A percentile compares a stretch with the other conserved stretches of the same genome.
Evolutionary conservation across 2,797 vertebrate species (phyloP).

Genomic region (Synaphobranchus kaupii): DNA sequence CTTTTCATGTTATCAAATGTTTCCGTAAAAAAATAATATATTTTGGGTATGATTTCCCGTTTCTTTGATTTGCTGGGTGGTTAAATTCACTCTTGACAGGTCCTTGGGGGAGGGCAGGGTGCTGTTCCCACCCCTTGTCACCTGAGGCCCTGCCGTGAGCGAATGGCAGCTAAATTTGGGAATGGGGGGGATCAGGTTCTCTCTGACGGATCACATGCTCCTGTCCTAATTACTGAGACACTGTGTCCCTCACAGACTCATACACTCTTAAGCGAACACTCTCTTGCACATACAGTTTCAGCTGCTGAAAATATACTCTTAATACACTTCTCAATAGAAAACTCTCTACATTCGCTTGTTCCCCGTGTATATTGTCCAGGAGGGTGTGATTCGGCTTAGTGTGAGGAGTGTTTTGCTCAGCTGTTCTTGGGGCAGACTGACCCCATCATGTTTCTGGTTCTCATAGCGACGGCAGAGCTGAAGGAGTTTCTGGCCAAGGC

Average conservation of each 20-base stretch:
- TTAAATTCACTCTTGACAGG: neutral
- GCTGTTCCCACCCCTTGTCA: constrained; percentile 32
- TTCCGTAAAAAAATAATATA: neutral
- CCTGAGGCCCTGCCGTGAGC: constrained; percentile 54
- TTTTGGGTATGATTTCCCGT: neutral
- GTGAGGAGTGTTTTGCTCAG: neutral
- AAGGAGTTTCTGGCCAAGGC: constrained; percentile 93
- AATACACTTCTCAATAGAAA: neutral
- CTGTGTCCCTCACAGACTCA: constrained; percentile 1
- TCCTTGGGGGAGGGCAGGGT: neutral
- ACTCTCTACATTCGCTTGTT: neutral
- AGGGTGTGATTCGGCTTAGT: neutral
- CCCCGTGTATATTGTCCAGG: neutral
- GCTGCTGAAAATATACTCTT: neutral
- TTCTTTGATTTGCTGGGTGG: neutral
- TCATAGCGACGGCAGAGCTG: constrained; percentile 92
- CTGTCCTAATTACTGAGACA: constrained; percentile 47
- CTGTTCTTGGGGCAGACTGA: constrained; percentile 9
- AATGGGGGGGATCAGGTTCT: constrained; percentile 70
- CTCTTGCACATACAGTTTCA: constrained; percentile 42
- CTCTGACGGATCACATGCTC: constrained; percentile 70
- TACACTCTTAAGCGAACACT: constrained; percentile 48
- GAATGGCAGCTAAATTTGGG: constrained; percentile 56
- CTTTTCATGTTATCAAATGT: neutral
- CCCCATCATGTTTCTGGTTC: constrained; percentile 88